A percentile compares a stretch with the other conserved stretches of the same genome.
Evolutionary conservation across 2,797 vertebrate species (phyloP).

Genomic region (Pteronotus mesoamericanus): DNA sequence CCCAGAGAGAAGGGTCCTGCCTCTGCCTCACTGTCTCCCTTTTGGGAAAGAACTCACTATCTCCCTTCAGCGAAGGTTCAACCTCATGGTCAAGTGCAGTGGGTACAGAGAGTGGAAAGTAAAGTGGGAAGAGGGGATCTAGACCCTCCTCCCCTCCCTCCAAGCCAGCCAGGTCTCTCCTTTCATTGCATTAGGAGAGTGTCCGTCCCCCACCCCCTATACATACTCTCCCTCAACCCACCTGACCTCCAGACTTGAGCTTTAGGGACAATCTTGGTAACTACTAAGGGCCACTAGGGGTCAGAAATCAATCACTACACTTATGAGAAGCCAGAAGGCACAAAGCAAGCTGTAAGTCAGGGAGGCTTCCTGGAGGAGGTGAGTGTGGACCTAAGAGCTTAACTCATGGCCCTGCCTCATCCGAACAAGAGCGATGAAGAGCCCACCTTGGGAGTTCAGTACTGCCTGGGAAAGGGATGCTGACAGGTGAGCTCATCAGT

Average conservation of each 20-base stretch:
- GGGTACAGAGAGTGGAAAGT: neutral
- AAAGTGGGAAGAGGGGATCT: neutral
- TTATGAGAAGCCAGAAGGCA: neutral
- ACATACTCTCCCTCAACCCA: neutral
- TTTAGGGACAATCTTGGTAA: neutral
- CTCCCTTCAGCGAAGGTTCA: neutral
- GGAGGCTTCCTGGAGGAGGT: conserved; percentile 30
- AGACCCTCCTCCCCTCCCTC: neutral
- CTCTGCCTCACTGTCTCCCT: neutral
- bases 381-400: neutral
- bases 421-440: neutral
- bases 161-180: neutral
- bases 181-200: neutral
- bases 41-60: neutral
- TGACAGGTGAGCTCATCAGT: neutral
- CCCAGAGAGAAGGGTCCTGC: neutral
- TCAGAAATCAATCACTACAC: neutral
- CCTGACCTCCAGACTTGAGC: neutral
- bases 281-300: neutral
- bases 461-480: neutral
- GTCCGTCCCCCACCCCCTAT: neutral
- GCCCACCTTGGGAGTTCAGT: neutral
- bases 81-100: neutral
- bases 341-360: neutral
- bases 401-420: neutral